A percentile compares a stretch with the other conserved stretches of the same genome.
These are phyloP conservation scores for Drosophila nr. perissopoda DNA, from an alignment of 2,888 invertebrate genomes.

Conservation along the genomic window DNA sequence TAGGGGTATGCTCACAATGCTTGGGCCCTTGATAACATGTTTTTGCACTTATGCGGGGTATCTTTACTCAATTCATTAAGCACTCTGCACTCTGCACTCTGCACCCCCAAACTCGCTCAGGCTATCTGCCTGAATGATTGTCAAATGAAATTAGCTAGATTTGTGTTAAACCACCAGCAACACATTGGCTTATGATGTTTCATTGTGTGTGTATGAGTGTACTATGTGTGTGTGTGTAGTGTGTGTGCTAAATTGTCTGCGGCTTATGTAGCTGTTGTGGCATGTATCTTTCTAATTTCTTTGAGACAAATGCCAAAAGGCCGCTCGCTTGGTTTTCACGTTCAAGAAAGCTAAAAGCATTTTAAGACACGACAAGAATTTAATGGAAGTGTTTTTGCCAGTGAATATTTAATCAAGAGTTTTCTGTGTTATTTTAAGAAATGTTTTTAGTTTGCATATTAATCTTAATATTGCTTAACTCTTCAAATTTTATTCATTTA, in stretches of 20 bases:
- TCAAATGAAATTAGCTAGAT: constrained; percentile 76
- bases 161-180: constrained; percentile 47
- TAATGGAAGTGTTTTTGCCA: neutral
- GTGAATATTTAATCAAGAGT: neutral
- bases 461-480: neutral
- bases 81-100: neutral
- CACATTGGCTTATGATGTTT: constrained; percentile 52
- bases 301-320: constrained; percentile 53
- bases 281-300: constrained; percentile 28
- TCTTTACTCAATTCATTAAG: constrained; percentile 10
- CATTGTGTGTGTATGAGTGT: constrained; percentile 20
- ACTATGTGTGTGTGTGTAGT: neutral
- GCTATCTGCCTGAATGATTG: constrained; percentile 58
- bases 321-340: constrained; percentile 25
- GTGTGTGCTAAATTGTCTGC: constrained; percentile 41
- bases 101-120: constrained; percentile 3
- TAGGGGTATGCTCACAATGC: constrained; percentile 39
- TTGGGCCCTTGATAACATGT: constrained; percentile 64
- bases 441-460: neutral
- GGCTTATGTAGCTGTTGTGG: constrained; percentile 49
- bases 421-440: neutral
- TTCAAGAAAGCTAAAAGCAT: constrained; percentile 13
- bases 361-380: neutral
- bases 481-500: neutral
- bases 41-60: constrained; percentile 69